Base-by-base conservation (phyloP, 2,888 invertebrate species). In the Pterobdella sp. region DNA sequence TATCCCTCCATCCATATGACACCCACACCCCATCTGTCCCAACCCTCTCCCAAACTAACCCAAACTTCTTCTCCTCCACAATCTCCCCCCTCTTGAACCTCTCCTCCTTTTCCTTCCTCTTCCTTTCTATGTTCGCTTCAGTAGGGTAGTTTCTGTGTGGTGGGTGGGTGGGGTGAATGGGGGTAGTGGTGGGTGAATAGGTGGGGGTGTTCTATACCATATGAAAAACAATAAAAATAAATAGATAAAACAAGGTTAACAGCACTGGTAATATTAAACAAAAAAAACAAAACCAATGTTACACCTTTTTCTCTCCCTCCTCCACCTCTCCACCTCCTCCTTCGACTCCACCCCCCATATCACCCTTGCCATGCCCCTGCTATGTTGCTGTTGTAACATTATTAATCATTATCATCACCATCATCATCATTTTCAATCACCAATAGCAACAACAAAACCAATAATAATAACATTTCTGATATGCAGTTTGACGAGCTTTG, bases 271-370 rank as follows among this genome's bases (percentile, higher is more conserved):
- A 49, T 64, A 64, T 14, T 26, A 64, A 67, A 14, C 10, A 67
- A 35, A 68, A 2, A 22, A 18, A 10, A 56, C 1, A 49, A 32
- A 32, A 31, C 34, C 1, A 29, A 49, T 18, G n/a, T n/a, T n/a
- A 42, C 26, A 87, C 84, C 86, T 89, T 81, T 88, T 90, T 68
- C 95, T 86, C 79, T 94, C 93, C 70, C 87, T 88, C 77, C 88
- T 87, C 93, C 94, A 95, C 82, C 90, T 90, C 42, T 88, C 85
- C 74, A 93, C 89, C 77, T 93, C 92, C 81, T 92, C 92, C 0
- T 90, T 89, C 3, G 90, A 89, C 76, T 89, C 88, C 4, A 90
- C 80, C 77, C 89, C 88, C 77, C 88, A 88, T 75, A 94, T 89
- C 83, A 88, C 89, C 72, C 90, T 88, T 80, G 90, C 94, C 29